phyloP scores from a whole-genome alignment of 2,113 vertebrate genomes.

The Vulpes vulpes region DNA sequence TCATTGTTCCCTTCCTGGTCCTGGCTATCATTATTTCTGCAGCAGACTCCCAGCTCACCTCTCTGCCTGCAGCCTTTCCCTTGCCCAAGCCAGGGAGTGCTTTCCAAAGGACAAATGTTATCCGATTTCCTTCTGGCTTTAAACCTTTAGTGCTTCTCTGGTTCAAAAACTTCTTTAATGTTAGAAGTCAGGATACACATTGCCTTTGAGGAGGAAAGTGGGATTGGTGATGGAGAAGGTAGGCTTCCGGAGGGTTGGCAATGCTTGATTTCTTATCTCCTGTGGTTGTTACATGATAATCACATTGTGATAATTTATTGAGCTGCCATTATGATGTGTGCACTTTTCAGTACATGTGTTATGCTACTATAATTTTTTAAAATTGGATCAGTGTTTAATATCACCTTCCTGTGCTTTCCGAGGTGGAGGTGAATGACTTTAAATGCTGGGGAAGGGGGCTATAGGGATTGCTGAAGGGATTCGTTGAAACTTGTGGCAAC shows the following conservation, averaged over 20 bases:
- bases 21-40: background rate
- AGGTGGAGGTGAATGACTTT: background rate
- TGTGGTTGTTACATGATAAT: background rate
- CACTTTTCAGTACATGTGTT: background rate
- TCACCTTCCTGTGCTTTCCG: background rate
- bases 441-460: background rate
- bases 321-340: background rate
- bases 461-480: background rate
- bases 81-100: background rate
- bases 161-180: background rate
- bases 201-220: background rate
- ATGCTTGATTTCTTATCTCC: background rate
- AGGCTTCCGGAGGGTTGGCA: background rate
- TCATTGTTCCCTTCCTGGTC: background rate
- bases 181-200: background rate
- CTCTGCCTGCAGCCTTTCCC: background rate
- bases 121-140: background rate
- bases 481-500: background rate
- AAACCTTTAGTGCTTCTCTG: background rate
- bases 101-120: background rate
- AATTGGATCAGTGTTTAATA: background rate
- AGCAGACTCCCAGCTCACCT: background rate
- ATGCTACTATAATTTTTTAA: background rate
- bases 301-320: background rate
- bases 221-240: background rate